Evolutionary conservation across 2,888 invertebrate species (phyloP), one percentile per base, ranked within the genome.

Genomic region (Rhaphigaster nebulosa): DNA sequence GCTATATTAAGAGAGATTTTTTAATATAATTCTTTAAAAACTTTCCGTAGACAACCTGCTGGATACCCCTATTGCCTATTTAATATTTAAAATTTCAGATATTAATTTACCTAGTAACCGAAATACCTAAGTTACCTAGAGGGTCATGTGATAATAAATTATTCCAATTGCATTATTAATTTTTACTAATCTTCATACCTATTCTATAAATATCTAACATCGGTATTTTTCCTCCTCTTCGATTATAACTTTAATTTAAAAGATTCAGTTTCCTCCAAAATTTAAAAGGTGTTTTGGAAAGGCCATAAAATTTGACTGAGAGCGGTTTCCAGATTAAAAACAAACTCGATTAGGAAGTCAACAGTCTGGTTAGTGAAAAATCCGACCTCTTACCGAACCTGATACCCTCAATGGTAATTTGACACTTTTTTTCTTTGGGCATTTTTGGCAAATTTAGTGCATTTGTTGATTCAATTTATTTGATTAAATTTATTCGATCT

Each of bases 281-380:
- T 41, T 84, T 84, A 20, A 84, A 84, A 50, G 45, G 41, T 84
- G 45, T 45, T 41, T 26, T 50, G 45, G 84, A 26, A 84, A 84
- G 45, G 38, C n/a, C n/a, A 84, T 84, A 84, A 84, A 84, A 84
- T 84, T 84, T 84, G 84, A 41, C 84, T 84, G 45, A 38, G 34
- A 38, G 41, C 13, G 84, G 84, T 45, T 84, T 84, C 45, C 84
- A 84, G 84, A 84, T 84, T 84, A 84, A 84, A 84, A 84, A 84
- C 84, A 84, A 84, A 84, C 84, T 84, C 84, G 84, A 84, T 84
- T 84, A 84, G 45, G 45, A 41, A 50, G 84, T 45, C 38, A 84
- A 50, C 13, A 50, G 84, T 15, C 45, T n/a, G 84, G 84, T 84
- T 45, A 45, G 45, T 84, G 84, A 50, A 84, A 50, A 84, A 84